Conservation (phyloP, 2,113 vertebrate genomes). For the Deroptyus accipitrinus region DNA sequence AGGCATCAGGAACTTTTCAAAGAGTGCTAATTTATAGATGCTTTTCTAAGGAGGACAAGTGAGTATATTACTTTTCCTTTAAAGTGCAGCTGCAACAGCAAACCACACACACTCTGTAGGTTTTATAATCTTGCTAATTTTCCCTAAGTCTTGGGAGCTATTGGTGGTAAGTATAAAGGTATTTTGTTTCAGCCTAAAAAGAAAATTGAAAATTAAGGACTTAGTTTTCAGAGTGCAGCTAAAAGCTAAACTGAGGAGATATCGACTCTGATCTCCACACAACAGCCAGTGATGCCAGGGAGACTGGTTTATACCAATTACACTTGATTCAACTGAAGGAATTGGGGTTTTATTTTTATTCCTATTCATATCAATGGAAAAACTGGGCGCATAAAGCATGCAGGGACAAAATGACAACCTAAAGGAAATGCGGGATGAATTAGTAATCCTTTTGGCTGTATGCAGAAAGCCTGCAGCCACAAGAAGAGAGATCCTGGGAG, state of each 20-base stretch:
- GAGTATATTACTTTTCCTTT: constrained; percentile 41
- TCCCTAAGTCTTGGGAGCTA: constrained; percentile 25
- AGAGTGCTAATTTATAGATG: constrained; percentile 50
- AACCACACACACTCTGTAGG: constrained; percentile 14
- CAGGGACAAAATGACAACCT: not conserved
- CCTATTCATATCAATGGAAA: not conserved
- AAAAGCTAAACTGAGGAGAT: not conserved
- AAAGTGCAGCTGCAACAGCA: constrained; percentile 63
- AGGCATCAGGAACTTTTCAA: constrained; percentile 6
- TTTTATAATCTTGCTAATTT: constrained; percentile 58
- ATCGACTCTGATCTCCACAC: not conserved
- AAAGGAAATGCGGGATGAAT: not conserved
- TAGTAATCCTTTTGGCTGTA: not conserved
- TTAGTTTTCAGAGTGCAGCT: not conserved
- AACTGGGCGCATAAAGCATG: not conserved
- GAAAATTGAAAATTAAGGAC: not conserved
- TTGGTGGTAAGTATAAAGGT: constrained; percentile 3
- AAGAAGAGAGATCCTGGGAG: not conserved
- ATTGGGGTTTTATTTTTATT: not conserved
- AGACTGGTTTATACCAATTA: not conserved
- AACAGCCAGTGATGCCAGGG: not conserved
- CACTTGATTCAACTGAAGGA: not conserved
- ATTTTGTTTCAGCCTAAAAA: constrained; percentile 5
- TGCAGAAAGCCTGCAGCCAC: not conserved
- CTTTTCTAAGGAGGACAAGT: constrained; percentile 46